Base-by-base conservation (phyloP, 30 jellyfish, hydroid and myxozoan genomes). In the Catostylus mosaicus region DNA sequence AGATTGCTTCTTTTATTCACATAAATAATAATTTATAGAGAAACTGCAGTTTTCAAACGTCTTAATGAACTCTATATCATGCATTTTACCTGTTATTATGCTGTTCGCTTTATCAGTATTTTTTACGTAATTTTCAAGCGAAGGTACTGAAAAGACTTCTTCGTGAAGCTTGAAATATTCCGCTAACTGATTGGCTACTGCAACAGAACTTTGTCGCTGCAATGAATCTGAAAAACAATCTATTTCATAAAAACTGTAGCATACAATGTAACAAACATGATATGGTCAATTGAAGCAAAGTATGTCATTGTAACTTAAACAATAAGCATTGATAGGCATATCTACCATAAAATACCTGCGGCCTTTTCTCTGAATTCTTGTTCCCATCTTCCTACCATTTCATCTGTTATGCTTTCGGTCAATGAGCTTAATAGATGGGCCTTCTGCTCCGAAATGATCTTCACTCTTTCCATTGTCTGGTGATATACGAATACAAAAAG, bases 211-310 rank as follows among this genome's bases (percentile, higher is more conserved):
- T 19, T 57, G 88, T 38, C 75, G 77, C 12, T 56, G 43, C 23
- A 59, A 77, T 2, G 88, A 77, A 23, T 78, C 88, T 77, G 68
- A 33, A 60, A 77, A 65, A n/a, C n/a, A n/a, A n/a, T n/a, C n/a
- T n/a, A n/a, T n/a, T n/a, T n/a, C n/a, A n/a, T n/a, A n/a, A n/a
- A n/a, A n/a, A n/a, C n/a, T n/a, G n/a, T n/a, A n/a, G n/a, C n/a
- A n/a, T n/a, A n/a, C n/a, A n/a, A n/a, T n/a, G n/a, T n/a, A n/a
- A n/a, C n/a, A n/a, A n/a, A n/a, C n/a, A n/a, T n/a, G n/a, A n/a
- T n/a, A n/a, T n/a, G n/a, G n/a, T n/a, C n/a, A n/a, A n/a, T n/a
- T n/a, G n/a, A n/a, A n/a, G n/a, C n/a, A n/a, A n/a, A n/a, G n/a
- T n/a, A n/a, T n/a, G n/a, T n/a, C n/a, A n/a, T n/a, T n/a, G n/a